Evolutionary conservation across 2,113 vertebrate species (phyloP).

Genomic region (Pseudorhombus dupliciocellatus): DNA sequence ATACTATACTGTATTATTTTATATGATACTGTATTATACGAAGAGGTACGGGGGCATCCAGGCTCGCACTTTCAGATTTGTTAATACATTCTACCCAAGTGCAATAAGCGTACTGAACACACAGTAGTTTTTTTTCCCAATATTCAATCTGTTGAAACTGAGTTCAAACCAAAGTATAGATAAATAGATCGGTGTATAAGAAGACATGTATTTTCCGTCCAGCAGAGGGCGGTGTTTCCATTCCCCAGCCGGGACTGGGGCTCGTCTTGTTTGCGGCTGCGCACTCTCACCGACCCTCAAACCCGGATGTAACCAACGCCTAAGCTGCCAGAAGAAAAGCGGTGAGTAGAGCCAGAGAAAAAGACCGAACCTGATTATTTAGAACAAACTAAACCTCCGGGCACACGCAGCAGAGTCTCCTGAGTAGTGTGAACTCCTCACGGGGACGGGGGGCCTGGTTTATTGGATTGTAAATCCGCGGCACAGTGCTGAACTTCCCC

Average conservation of each 20-base stretch:
- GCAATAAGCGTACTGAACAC: no score
- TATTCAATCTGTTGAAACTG: no score
- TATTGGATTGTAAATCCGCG: neutral
- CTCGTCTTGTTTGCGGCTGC: slow-evolving; percentile 51
- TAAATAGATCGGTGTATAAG: no score
- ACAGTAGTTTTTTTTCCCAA: no score
- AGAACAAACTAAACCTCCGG: neutral
- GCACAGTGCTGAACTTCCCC: slow-evolving; percentile 27
- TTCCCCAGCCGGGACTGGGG: neutral
- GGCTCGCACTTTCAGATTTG: no score
- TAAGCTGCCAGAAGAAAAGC: slow-evolving; percentile 79
- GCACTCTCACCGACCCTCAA: slow-evolving; percentile 59
- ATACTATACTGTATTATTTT: neutral
- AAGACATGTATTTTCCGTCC: slow-evolving; percentile 16
- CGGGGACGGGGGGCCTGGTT: neutral
- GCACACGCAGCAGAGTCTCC: neutral
- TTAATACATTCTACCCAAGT: no score
- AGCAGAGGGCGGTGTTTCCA: slow-evolving; percentile 51
- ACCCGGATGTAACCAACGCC: slow-evolving; percentile 88
- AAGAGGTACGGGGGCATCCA: no score
- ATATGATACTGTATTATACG: neutral
- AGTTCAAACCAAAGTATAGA: no score
- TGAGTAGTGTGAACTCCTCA: neutral
- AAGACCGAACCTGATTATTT: slow-evolving; percentile 11
- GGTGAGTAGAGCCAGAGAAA: slow-evolving; percentile 70